phyloP scores from a whole-genome alignment of 2,888 invertebrate genomes.

The Eulithis prunata region DNA sequence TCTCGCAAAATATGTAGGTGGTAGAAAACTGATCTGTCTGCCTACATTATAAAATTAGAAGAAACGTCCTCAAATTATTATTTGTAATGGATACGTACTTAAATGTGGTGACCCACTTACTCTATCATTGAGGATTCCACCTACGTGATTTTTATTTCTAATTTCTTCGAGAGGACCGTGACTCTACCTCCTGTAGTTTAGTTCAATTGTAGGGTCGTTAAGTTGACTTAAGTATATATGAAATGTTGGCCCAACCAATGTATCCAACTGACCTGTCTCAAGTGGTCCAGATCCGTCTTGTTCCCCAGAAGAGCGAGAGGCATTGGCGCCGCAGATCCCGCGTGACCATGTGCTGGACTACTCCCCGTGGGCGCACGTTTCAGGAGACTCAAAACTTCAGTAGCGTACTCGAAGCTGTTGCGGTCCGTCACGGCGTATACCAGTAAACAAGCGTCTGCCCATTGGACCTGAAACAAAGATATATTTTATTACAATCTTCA shows the following conservation, averaged over 20 bases:
- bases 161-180: neutral
- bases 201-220: constrained; percentile 10
- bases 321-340: constrained; percentile 74
- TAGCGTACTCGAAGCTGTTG: constrained; percentile 88
- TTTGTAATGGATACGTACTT: constrained; percentile 26
- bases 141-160: constrained; percentile 24
- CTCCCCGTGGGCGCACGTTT: constrained; percentile 81
- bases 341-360: constrained; percentile 85
- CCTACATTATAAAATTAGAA: constrained; percentile 27
- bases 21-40: constrained; percentile 30
- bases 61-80: constrained; percentile 28
- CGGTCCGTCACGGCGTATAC: constrained; percentile 91
- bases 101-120: constrained; percentile 37
- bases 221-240: constrained; percentile 17
- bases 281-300: constrained; percentile 91
- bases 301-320: constrained; percentile 90
- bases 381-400: constrained; percentile 85
- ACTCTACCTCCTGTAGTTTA: constrained; percentile 9
- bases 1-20: constrained; percentile 27
- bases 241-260: constrained; percentile 1
- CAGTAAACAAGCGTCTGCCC: constrained; percentile 91
- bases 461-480: constrained; percentile 84
- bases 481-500: neutral
- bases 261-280: constrained; percentile 86
- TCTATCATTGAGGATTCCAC: constrained; percentile 23